Evolutionary conservation across 2,888 invertebrate genomes (phyloP), one percentile per base, ranked within the genome.

Genomic region (Aphodius sticticus): DNA sequence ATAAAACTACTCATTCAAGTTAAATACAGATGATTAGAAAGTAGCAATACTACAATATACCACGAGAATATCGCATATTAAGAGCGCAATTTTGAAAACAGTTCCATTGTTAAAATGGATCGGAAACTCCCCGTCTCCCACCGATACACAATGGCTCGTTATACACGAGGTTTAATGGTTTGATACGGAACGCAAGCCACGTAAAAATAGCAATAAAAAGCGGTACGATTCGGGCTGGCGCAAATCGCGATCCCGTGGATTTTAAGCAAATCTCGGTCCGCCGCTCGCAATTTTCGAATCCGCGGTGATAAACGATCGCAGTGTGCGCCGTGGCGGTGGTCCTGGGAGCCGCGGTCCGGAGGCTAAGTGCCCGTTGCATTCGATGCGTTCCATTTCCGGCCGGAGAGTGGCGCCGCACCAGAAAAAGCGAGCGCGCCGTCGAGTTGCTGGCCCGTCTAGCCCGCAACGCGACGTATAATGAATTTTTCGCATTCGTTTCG

Each of bases 321-420:
- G 53, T 53, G 53, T 53, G 53, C 6, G 53, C 53, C 3, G 53
- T 7, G 14, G 12, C 69, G 16, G 35, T n/a, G 76, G 69, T 74
- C 36, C 37, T 37, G 16, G 53, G 76, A n/a, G 38, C 16, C 53
- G 76, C 76, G 53, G 53, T 53, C 53, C 53, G 53, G 53, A 37
- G 76, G 16, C 69, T 76, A 76, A 76, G 76, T 76, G 76, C 76
- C 76, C 76, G 76, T 69, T 76, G 76, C 76, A 76, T 69, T 72
- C 69, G 6, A 69, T 76, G 76, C 76, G 76, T 76, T 76, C 53
- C 53, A 69, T 69, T 76, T 76, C 16, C 76, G 69, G 35, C 26
- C 16, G 35, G 53, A 2, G 53, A 53, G 53, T 53, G 53, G 53
- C 53, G 53, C 53, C 53, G 53, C 53, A 12, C 12, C 53, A 53